Conservation (phyloP, 1,140 invertebrate genomes). For the Drosophila repleta region DNA sequence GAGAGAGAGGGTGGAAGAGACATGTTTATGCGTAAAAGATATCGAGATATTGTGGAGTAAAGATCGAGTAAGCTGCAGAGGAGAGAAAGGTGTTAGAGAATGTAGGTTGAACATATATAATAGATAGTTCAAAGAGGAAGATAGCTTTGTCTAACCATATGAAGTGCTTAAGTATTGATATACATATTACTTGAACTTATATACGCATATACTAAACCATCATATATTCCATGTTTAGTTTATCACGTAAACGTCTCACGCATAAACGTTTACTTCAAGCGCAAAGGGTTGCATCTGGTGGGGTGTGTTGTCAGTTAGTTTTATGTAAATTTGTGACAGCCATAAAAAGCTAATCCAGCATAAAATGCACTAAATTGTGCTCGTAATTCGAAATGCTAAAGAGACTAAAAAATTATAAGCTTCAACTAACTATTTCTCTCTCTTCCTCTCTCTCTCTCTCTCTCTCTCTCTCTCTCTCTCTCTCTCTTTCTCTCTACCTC, state of each 20-base stretch:
- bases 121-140: background rate
- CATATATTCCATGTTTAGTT: too few relatives aligned
- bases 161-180: too few relatives aligned
- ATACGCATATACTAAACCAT: too few relatives aligned
- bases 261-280: slow-evolving; percentile 6
- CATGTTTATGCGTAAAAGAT: slow-evolving; percentile 5
- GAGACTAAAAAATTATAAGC: slow-evolving; percentile 16
- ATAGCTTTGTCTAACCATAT: too few relatives aligned
- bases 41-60: background rate
- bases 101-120: background rate
- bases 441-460: too few relatives aligned
- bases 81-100: background rate
- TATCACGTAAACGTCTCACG: background rate
- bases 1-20: background rate
- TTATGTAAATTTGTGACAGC: slow-evolving; percentile 57
- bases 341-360: slow-evolving; percentile 59
- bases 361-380: slow-evolving; percentile 56
- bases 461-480: background rate
- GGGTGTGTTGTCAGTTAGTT: slow-evolving; percentile 37
- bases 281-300: slow-evolving; percentile 52
- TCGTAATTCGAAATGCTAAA: slow-evolving; percentile 24
- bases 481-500: too few relatives aligned
- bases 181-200: too few relatives aligned
- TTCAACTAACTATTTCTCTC: slow-evolving; percentile 14
- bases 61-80: background rate